Evolutionary conservation across 2,797 vertebrate genomes (phyloP).

Genomic region (Danio aesculapii): DNA sequence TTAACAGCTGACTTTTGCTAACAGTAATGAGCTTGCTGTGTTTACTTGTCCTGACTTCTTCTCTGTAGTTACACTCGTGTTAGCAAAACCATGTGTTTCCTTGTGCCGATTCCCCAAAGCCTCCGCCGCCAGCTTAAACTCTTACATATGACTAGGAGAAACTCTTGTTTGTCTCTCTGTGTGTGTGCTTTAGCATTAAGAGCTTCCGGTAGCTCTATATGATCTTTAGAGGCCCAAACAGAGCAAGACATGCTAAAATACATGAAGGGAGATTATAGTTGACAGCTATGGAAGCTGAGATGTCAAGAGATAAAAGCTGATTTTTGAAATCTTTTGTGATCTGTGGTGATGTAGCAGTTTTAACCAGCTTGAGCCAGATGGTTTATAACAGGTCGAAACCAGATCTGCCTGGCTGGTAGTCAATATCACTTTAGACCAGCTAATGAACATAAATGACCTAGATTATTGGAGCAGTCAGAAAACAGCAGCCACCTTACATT

Average conservation of each 20-base stretch:
- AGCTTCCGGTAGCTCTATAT: constrained; percentile 5
- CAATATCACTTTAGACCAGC: background rate
- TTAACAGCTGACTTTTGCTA: constrained; percentile 34
- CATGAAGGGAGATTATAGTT: constrained; percentile 22
- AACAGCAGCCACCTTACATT: background rate
- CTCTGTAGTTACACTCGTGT: background rate
- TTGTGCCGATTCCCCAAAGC: background rate
- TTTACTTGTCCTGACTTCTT: constrained; percentile 22
- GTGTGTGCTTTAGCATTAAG: constrained; percentile 18
- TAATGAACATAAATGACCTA: background rate
- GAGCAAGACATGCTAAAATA: background rate
- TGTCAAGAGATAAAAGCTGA: background rate
- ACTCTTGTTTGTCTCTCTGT: constrained; percentile 18
- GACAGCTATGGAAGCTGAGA: background rate
- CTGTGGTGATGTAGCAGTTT: background rate
- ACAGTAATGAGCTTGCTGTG: background rate
- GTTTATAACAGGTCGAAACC: background rate
- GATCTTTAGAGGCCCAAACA: background rate
- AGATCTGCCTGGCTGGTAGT: background rate
- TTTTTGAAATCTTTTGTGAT: constrained; percentile 20
- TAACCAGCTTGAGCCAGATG: constrained; percentile 1
- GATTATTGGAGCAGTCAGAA: background rate
- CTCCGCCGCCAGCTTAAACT: constrained; percentile 29
- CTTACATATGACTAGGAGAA: constrained; percentile 38
- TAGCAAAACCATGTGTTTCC: constrained; percentile 30